phyloP scores from a whole-genome alignment of 2,797 vertebrate species.

The Chrosomus eos region DNA sequence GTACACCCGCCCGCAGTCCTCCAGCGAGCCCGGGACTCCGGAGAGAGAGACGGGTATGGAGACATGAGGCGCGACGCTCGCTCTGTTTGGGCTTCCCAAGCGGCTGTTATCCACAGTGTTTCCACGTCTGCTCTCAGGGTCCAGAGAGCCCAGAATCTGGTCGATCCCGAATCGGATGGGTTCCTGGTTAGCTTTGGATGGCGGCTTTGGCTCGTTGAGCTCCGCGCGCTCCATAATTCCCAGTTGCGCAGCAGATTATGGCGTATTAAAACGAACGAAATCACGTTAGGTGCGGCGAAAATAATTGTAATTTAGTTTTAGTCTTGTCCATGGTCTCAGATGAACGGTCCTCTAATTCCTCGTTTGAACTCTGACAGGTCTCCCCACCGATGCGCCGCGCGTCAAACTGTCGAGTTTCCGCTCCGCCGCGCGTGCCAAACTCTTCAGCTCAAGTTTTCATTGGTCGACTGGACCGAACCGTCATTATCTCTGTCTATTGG shows the following conservation, averaged over 20 bases:
- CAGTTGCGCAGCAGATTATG: slow-evolving; percentile 45
- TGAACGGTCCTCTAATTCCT: slow-evolving; percentile 4
- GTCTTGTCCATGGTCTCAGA: slow-evolving; percentile 46
- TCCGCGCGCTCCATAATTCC: slow-evolving; percentile 87
- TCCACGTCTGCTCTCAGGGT: slow-evolving; percentile 84
- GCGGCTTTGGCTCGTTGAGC: slow-evolving; percentile 67
- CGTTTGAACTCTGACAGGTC: slow-evolving; percentile 43
- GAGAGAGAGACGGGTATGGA: slow-evolving; percentile 87
- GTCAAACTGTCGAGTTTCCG: slow-evolving; percentile 29
- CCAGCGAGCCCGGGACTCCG: slow-evolving; percentile 86
- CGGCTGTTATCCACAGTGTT: slow-evolving; percentile 82
- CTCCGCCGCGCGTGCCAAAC: slow-evolving; percentile 63
- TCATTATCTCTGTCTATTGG: slow-evolving; percentile 71
- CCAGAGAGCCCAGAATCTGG: slow-evolving; percentile 88
- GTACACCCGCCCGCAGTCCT: slow-evolving; percentile 85
- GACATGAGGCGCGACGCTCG: slow-evolving; percentile 82
- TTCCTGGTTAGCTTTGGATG: slow-evolving; percentile 84
- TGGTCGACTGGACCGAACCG: slow-evolving; percentile 77
- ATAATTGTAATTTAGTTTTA: slow-evolving; percentile 13
- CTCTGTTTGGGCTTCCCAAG: slow-evolving; percentile 82
- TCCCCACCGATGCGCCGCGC: slow-evolving; percentile 70
- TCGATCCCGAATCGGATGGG: slow-evolving; percentile 98
- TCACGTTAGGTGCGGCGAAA: slow-evolving; percentile 35
- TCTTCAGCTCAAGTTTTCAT: slow-evolving; percentile 78
- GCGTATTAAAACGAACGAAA: neutral